Evolutionary conservation across 2,113 vertebrate genomes (phyloP), one percentile per base, ranked within the genome.

Genomic region (Sylvia atricapilla): DNA sequence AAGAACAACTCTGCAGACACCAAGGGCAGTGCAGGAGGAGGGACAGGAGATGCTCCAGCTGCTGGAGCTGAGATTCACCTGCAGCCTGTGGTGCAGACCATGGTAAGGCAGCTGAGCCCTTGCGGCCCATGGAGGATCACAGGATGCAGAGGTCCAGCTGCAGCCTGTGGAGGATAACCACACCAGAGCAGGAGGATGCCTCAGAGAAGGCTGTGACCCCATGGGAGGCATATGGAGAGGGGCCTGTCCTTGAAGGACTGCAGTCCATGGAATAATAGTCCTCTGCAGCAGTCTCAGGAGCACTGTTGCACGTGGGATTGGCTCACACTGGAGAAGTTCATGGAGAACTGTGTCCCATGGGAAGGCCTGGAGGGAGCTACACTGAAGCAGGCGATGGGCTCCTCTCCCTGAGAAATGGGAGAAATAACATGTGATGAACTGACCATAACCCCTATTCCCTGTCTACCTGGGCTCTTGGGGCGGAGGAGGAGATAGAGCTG

Each of bases 141-240:
- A 18, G 19, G 47, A 66, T 66, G 10, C 41, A n/a, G 50, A 56
- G n/a, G 49, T 28, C 14, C 46, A 52, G 11, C 33, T 7, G 4
- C 23, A 55, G 68, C 22, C 1, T 2, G 0, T 9, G 41, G n/a
- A 47, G 11, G 11, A 73, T 2, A 9, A 3, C 23, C 41, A 39
- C 18, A 13, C 5, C 3, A 9, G n/a, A 56, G 41, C 11, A 47
- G 22, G n/a, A 20, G 21, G 27, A 25, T 37, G 13, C 13, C 39
- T 63, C 33, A 52, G 21, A 52, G 56, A 16, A 73, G 47, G 27
- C 17, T 46, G 39, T 31, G 52, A 35, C 8, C 13, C 13, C 5
- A 1, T 31, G 44, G 16, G 30, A 67, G 13, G 35, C 0, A 0
- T 31, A 4, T 9, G 44, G 52, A 2, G 2, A 35, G 16, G 27